Base-by-base conservation (phyloP, 2,888 invertebrate genomes). In the Agrilus mali region DNA sequence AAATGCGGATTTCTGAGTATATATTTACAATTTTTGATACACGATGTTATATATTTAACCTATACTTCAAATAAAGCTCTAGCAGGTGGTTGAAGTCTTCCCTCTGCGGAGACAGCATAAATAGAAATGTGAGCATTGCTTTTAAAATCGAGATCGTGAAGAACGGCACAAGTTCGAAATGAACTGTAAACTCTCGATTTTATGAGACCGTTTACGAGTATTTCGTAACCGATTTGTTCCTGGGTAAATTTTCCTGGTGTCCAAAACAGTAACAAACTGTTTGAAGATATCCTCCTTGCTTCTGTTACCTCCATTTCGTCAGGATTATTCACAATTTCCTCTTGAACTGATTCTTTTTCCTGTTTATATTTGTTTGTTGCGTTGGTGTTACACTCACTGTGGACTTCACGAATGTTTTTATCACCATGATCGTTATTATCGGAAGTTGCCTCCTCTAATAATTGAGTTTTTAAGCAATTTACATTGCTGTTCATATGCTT, bases 231-330 rank as follows among this genome's bases (percentile, higher is more conserved):
- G 17, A 44, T 50, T 17, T 55, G 46, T n/a, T 50, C 20, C 22
- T 47, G 40, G 33, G 47, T 52, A 27, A 27, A 27, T 12, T 33
- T 31, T 8, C 56, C 49, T 20, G 47, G 42, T 2, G 40, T 44
- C 58, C 58, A 58, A 45, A 57, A 57, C n/a, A 58, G 36, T 32
- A 58, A 39, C 36, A 58, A 45, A 40, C 50, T 54, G 27, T 51
- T 52, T 1, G 53, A 49, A 6, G 53, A 46, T 41, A 58, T 51
- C 13, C 49, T 52, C 36, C 52, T 47, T 3, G 55, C 45, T 22
- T 54, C 54, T 1, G 42, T 48, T 8, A 58, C 45, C 42, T 52
- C 48, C 27, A 54, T 42, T 27, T 27, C 27, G 27, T 27, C 27
- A 27, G 27, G 27, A 27, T 27, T 27, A 10, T 27, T 4, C 27